Conservation (phyloP, 2,797 vertebrate species). For the Xenops minutus region DNA sequence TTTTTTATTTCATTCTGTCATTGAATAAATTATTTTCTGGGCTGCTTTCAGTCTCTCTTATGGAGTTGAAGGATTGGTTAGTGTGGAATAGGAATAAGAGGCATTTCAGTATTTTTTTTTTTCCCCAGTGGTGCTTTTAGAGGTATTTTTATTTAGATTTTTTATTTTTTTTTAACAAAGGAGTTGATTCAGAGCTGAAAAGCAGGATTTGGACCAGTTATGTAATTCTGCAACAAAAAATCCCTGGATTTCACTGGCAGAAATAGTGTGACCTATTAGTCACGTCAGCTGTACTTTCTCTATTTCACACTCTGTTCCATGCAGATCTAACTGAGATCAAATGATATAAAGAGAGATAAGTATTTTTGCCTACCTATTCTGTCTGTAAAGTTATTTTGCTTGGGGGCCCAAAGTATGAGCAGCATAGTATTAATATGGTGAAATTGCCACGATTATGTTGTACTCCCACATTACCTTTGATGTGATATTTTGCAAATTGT, state of each 20-base stretch:
- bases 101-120: neutral
- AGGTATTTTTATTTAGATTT: neutral
- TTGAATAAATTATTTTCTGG: slow-evolving; percentile 12
- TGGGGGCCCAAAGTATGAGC: slow-evolving; percentile 22
- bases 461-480: slow-evolving; percentile 53
- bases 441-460: slow-evolving; percentile 63
- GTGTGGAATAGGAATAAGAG: neutral
- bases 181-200: neutral
- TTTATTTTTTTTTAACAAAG: neutral
- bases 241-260: neutral
- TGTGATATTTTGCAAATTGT: slow-evolving; percentile 54
- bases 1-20: neutral
- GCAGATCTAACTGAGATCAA: slow-evolving; percentile 19
- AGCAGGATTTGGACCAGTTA: neutral
- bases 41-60: neutral
- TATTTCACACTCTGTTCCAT: neutral
- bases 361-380: slow-evolving; percentile 38
- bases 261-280: neutral
- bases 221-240: neutral
- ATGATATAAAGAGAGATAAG: slow-evolving; percentile 16
- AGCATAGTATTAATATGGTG: slow-evolving; percentile 57
- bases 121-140: neutral
- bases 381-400: slow-evolving; percentile 44
- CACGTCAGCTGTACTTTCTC: neutral
- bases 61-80: neutral